Percentiles rank a stretch among this genome's conserved stretches.
These are phyloP conservation scores for Chaetogeoica ovagalla DNA, from an alignment of 2,888 invertebrate genomes.

Conservation along the genomic window DNA sequence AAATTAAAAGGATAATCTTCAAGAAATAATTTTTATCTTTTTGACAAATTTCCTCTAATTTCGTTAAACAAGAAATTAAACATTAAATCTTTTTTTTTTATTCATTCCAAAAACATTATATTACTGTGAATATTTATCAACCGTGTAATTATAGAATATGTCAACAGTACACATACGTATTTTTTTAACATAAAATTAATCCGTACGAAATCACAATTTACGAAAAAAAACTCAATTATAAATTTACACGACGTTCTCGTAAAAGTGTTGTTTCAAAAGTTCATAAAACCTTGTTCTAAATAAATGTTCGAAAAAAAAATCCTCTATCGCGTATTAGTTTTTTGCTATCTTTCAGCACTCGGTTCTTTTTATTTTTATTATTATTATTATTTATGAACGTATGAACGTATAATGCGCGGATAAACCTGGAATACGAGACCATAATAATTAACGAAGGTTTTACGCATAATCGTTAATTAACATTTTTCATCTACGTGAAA, in stretches of 20 bases:
- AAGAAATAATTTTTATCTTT: too few species aligned
- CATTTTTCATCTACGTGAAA: slow-evolving; percentile 19
- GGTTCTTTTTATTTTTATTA: neutral
- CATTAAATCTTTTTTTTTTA: neutral
- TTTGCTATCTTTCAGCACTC: neutral
- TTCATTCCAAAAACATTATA: too few species aligned
- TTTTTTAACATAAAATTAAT: too few species aligned
- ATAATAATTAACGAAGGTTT: slow-evolving; percentile 31
- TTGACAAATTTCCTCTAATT: too few species aligned
- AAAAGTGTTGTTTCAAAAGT: slow-evolving; percentile 2
- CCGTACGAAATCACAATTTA: too few species aligned
- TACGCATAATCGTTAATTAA: slow-evolving; percentile 26
- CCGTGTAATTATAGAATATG: too few species aligned
- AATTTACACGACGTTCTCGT: neutral
- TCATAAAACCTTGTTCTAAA: neutral
- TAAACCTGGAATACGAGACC: neutral
- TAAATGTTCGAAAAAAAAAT: slow-evolving; percentile 12
- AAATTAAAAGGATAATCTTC: too few species aligned
- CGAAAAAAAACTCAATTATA: too few species aligned
- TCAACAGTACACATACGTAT: too few species aligned
- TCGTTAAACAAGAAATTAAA: too few species aligned
- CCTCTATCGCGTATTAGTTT: neutral
- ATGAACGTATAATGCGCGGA: neutral
- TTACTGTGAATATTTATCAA: too few species aligned
- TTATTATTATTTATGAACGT: neutral